A percentile compares a stretch with the other conserved stretches of the same genome.
These are phyloP conservation scores for Tachina lurida DNA, from an alignment of 2,888 invertebrate genomes.

Conservation along the genomic window DNA sequence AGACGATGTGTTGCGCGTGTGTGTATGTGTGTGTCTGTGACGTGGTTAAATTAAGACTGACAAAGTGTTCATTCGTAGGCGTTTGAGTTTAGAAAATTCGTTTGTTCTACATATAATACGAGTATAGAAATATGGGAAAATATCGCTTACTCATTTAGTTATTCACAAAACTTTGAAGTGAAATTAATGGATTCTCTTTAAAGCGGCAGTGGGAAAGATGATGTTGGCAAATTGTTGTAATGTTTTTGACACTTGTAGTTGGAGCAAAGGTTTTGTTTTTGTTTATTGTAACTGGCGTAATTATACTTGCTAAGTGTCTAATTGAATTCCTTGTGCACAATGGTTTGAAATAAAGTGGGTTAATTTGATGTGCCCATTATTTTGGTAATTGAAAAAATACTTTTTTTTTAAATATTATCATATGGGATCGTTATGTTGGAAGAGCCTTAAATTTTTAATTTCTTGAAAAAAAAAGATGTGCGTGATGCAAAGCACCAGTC, in stretches of 20 bases:
- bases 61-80: slow-evolving; percentile 69
- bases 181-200: slow-evolving; percentile 11
- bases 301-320: slow-evolving; percentile 42
- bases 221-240: slow-evolving; percentile 49
- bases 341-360: neutral
- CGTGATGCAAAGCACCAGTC: no score
- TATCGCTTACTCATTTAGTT: slow-evolving; percentile 27
- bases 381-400: neutral
- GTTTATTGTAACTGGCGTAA: slow-evolving; percentile 52
- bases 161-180: slow-evolving; percentile 15
- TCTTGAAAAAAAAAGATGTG: no score
- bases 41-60: slow-evolving; percentile 69
- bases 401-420: neutral
- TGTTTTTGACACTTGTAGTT: slow-evolving; percentile 60
- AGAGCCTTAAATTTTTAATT: neutral
- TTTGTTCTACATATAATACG: neutral
- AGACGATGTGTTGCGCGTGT: slow-evolving; percentile 13
- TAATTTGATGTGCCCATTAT: neutral
- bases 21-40: slow-evolving; percentile 16
- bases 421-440: neutral
- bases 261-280: slow-evolving; percentile 36
- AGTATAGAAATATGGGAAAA: slow-evolving; percentile 14
- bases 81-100: slow-evolving; percentile 43
- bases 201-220: slow-evolving; percentile 1
- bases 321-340: slow-evolving; percentile 45